These are phyloP conservation scores for Triplophysa bombifrons DNA, from an alignment of 2,797 vertebrate species.

Conservation along the genomic window DNA sequence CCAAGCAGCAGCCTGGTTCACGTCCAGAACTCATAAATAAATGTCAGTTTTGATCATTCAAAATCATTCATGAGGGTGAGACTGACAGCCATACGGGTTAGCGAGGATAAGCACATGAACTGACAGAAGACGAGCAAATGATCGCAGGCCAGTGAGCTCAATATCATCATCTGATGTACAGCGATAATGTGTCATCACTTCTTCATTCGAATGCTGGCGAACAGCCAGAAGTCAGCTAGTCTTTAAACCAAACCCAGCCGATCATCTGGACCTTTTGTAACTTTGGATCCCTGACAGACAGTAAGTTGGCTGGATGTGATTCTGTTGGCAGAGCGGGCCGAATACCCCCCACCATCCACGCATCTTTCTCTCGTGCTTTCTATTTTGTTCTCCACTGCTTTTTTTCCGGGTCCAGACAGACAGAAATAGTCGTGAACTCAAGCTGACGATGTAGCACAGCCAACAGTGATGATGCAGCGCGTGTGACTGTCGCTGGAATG, in stretches of 20 bases:
- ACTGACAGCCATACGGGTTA: background rate
- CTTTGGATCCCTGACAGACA: constrained; percentile 35
- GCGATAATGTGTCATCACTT: constrained; percentile 58
- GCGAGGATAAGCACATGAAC: constrained; percentile 12
- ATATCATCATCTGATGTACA: constrained; percentile 41
- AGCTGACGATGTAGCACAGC: constrained; percentile 53
- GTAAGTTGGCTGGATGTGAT: constrained; percentile 32
- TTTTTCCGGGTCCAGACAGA: constrained; percentile 22
- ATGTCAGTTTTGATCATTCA: constrained; percentile 16
- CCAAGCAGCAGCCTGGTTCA: background rate
- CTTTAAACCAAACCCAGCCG: constrained; percentile 32
- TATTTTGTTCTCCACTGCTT: background rate
- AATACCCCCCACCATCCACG: constrained; percentile 18
- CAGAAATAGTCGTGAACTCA: constrained; percentile 66
- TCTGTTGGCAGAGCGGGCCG: constrained; percentile 25
- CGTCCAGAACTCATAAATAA: constrained; percentile 9
- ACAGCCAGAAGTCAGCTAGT: constrained; percentile 45
- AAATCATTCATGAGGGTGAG: constrained; percentile 13
- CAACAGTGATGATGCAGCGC: constrained; percentile 68
- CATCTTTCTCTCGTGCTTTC: constrained; percentile 22
- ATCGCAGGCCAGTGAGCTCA: constrained; percentile 33
- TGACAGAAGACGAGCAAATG: constrained; percentile 21
- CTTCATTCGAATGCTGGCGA: constrained; percentile 54
- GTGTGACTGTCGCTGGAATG: constrained; percentile 71
- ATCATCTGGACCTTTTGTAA: constrained; percentile 42